These are phyloP conservation scores for Ecdyonurus torrentis DNA, from an alignment of 2,888 invertebrate species.

Conservation along the genomic window DNA sequence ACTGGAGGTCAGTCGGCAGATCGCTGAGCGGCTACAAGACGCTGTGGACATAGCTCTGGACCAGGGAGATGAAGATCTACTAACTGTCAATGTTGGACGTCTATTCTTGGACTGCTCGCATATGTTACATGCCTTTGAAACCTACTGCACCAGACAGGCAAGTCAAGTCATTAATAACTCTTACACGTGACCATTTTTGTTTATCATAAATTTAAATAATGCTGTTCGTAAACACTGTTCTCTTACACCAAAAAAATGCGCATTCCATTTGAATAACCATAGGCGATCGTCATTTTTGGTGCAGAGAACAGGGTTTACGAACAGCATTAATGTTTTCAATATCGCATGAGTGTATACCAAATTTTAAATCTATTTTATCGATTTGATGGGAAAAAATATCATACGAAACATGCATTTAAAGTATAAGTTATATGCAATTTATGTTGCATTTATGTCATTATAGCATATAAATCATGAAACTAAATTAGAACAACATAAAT, in stretches of 20 bases:
- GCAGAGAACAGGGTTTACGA: too few relatives aligned
- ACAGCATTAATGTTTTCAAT: too few relatives aligned
- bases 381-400: too few relatives aligned
- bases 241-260: not conserved
- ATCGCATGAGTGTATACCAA: too few relatives aligned
- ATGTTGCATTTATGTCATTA: too few relatives aligned
- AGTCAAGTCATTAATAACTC: constrained; percentile 7
- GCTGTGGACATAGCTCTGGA: constrained; percentile 62
- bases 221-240: too few relatives aligned
- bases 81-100: constrained; percentile 79
- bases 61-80: constrained; percentile 49
- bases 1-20: constrained; percentile 37
- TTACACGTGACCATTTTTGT: not conserved
- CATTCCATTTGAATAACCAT: not conserved
- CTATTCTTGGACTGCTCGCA: constrained; percentile 70
- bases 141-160: constrained; percentile 75
- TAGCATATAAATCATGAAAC: too few relatives aligned
- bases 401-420: too few relatives aligned
- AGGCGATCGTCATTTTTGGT: not conserved
- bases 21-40: constrained; percentile 73
- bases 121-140: constrained; percentile 89
- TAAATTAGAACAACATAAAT: too few relatives aligned
- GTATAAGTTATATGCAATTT: too few relatives aligned
- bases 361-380: too few relatives aligned
- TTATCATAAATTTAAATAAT: not conserved